Base-by-base conservation (phyloP, 2,113 vertebrate species). In the Engraulis encrasicolus region DNA sequence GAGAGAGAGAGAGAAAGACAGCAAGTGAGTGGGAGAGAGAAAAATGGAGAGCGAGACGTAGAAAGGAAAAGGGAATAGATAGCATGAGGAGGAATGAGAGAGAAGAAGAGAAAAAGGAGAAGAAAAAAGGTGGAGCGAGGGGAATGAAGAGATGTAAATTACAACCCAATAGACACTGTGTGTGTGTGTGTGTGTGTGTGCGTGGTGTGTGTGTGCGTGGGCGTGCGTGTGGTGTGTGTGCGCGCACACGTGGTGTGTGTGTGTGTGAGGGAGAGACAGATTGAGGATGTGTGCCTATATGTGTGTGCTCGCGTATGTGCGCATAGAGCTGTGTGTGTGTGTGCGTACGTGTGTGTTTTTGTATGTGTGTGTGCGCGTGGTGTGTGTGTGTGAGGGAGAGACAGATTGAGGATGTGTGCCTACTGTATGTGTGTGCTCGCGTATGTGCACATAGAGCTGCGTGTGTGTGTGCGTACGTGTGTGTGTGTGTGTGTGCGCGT, bases 121-220 rank as follows among this genome's bases (percentile, higher is more conserved):
- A 38, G 79, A 78, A 83, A 82, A 45, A 78, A 82, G 79, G 36
- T 11, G 27, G 38, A 40, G 36, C 37, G 34, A n/a, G 15, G 27
- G 85, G 78, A 45, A 85, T 87, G 86, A 82, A 85, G 23, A 66
- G 58, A 66, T 12, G 54, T 61, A 61, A 61, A 23, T 61, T 61
- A 23, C n/a, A 23, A 12, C 66, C 27, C 27, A 74, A 74, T 31
- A 74, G 66, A 74, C 66, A 74, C 66, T 18, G 58, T 71, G 36
- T 19, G 40, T 71, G 61, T 71, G 61, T 71, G 61, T 71, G 61
- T 31, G 9, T 31, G 61, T 34, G 66, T 74, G 23, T 45, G 36
- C 40, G 50, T 61, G 80, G 40, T 23, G 50, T 61, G 50, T 71
- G 81, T 61, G 54, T 81, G 80, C 38, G 20, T 83, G 34, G 40